A percentile compares a stretch with the other conserved stretches of the same genome.
These are phyloP conservation scores for Heliopora coerulea DNA, from an alignment of 92 coral and sea anemone species.

Conservation along the genomic window DNA sequence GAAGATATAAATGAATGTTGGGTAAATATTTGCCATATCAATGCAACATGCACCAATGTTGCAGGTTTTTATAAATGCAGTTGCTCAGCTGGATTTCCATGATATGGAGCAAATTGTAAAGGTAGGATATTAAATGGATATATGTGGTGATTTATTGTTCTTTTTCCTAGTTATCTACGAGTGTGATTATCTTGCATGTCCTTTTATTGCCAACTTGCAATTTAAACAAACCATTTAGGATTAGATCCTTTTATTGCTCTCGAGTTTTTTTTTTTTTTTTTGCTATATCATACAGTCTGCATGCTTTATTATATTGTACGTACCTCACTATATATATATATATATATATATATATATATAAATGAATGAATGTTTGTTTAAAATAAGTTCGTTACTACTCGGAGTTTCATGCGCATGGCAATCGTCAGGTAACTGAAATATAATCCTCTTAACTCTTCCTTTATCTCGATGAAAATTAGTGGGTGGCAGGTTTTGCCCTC, in stretches of 20 bases:
- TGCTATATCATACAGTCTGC: too few relatives aligned
- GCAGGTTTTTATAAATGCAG: neutral
- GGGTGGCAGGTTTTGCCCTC: too few relatives aligned
- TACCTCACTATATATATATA: too few relatives aligned
- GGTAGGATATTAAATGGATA: slow-evolving; percentile 1
- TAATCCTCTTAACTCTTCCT: too few relatives aligned
- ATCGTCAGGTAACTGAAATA: too few relatives aligned
- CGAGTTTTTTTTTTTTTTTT: too few relatives aligned
- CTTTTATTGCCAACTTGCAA: neutral
- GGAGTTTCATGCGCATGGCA: too few relatives aligned
- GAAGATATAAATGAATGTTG: slow-evolving; percentile 15
- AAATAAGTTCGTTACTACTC: too few relatives aligned
- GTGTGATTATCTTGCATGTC: neutral
- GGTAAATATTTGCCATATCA: slow-evolving; percentile 6
- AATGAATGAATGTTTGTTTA: too few relatives aligned
- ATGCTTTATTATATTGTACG: too few relatives aligned
- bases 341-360: too few relatives aligned
- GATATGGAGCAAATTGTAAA: slow-evolving; percentile 6
- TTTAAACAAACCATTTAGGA: neutral
- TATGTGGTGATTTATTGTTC: neutral
- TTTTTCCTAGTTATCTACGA: neutral
- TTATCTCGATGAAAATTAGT: too few relatives aligned
- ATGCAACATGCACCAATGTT: slow-evolving; percentile 1
- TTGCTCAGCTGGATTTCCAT: neutral
- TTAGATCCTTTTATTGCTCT: neutral